These are phyloP conservation scores for Odontesthes bonariensis DNA, from an alignment of 2,113 vertebrate species.

Conservation along the genomic window DNA sequence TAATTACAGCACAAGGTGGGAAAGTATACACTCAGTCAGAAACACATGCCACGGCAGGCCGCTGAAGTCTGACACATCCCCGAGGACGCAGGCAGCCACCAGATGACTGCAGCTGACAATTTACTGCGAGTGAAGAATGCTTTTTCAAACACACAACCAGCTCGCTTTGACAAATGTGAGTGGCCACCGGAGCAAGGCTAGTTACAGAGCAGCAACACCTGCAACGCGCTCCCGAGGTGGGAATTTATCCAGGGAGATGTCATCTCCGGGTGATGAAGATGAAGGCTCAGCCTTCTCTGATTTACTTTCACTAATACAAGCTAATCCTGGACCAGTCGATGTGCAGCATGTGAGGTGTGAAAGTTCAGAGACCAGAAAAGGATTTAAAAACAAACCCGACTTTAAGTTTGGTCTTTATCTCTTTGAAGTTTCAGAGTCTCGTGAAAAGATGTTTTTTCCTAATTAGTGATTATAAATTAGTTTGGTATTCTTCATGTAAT, in stretches of 20 bases:
- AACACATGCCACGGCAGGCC: constrained; percentile 9
- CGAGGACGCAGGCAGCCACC: constrained; percentile 11
- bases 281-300: constrained; percentile 16
- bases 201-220: constrained; percentile 29
- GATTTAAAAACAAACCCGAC: background rate
- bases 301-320: constrained; percentile 12
- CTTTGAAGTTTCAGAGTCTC: too few relatives aligned
- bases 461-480: too few relatives aligned
- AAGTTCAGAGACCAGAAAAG: background rate
- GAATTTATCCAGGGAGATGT: constrained; percentile 22
- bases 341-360: background rate
- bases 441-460: too few relatives aligned
- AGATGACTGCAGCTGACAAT: constrained; percentile 45
- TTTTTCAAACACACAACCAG: constrained; percentile 36
- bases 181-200: constrained; percentile 15
- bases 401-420: too few relatives aligned
- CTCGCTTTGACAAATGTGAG: constrained; percentile 39
- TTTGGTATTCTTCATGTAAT: too few relatives aligned
- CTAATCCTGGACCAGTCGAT: background rate
- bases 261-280: too few relatives aligned
- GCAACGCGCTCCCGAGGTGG: constrained; percentile 13
- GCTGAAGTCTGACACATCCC: constrained; percentile 40
- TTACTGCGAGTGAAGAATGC: constrained; percentile 43
- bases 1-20: constrained; percentile 47
- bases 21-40: constrained; percentile 3